Evolutionary conservation across 2,888 invertebrate genomes (phyloP), one percentile per base, ranked within the genome.

Genomic region (Drosophila antonietae): DNA sequence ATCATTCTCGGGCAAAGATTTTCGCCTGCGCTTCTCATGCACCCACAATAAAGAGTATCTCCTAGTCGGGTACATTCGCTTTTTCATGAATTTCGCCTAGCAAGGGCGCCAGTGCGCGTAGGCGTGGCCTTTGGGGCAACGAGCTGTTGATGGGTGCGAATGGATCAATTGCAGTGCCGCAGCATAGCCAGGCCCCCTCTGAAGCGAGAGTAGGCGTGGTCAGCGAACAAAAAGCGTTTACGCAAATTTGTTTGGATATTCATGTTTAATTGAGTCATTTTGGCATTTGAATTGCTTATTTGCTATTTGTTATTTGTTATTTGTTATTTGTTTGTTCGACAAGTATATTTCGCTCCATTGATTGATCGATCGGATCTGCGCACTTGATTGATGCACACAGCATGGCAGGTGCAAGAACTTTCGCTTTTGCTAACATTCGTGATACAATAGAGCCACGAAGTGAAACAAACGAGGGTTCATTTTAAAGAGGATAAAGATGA

Each of bases 251-350:
- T 43, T 23, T 37, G 20, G 52, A n/a, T 20, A 53, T 28, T 55
- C 55, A 15, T 49, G 53, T 58, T 69, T 74, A 74, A 76, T 74
- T 67, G 76, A 74, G 68, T 78, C 58, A 63, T 66, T 66, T 68
- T 52, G 39, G 49, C 62, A 68, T 28, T 58, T 49, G 46, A 23
- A 31, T 65, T 61, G 46, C 18, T 44, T 61, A 52, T 18, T 64
- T 49, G 23, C 31, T 28, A 47, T 20, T 58, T 49, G 46, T 44
- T 61, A 52, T 18, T 64, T 49, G 23, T 49, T 28, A 47, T 20
- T 67, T 51, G 49, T 33, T 49, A 49, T 49, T 78, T 75, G 64
- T 70, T 67, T 75, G 60, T 78, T 67, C 63, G 55, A 58, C 64
- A 33, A 75, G 57, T 57, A 62, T 61, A 31, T 31, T 49, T 33